Conservation (phyloP, 2,888 invertebrate species). For the Drosophila pseudotakahashii region DNA sequence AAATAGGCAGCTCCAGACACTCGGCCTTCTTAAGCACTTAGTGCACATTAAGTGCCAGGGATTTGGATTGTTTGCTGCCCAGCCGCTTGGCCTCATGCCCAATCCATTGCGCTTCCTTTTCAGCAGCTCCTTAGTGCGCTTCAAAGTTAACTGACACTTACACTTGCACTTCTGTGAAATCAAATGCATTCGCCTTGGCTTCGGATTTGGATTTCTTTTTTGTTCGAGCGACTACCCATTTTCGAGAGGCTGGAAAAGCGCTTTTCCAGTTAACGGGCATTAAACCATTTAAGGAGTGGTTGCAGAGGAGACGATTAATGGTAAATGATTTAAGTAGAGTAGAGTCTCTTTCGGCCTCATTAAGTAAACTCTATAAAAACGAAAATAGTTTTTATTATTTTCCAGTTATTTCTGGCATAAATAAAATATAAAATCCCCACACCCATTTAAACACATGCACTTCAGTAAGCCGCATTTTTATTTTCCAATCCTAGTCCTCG, state of each 20-base stretch:
- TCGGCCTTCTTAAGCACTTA: constrained; percentile 59
- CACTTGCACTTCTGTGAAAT: constrained; percentile 50
- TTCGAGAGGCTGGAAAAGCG: constrained; percentile 18
- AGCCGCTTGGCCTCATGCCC: constrained; percentile 59
- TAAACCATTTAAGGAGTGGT: neutral
- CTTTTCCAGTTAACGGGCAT: constrained; percentile 4
- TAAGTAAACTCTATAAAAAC: too few relatives aligned
- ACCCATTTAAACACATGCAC: neutral
- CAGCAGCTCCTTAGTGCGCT: constrained; percentile 30
- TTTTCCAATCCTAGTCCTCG: constrained; percentile 12
- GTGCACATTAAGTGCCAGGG: constrained; percentile 58
- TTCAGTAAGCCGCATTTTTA: neutral
- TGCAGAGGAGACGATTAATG: neutral
- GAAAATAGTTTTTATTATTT: too few relatives aligned
- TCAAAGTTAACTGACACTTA: constrained; percentile 58
- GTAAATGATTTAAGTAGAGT: neutral
- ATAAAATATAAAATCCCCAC: neutral
- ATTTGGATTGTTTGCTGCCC: constrained; percentile 39
- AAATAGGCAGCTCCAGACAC: constrained; percentile 48
- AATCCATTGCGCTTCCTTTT: constrained; percentile 29
- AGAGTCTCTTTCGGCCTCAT: too few relatives aligned
- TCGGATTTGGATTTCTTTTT: constrained; percentile 9
- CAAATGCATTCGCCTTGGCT: constrained; percentile 41
- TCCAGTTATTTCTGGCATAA: too few relatives aligned
- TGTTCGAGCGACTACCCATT: neutral